phyloP scores from a whole-genome alignment of 2,888 invertebrate species.

The Mimumesa dahlbomi region DNA sequence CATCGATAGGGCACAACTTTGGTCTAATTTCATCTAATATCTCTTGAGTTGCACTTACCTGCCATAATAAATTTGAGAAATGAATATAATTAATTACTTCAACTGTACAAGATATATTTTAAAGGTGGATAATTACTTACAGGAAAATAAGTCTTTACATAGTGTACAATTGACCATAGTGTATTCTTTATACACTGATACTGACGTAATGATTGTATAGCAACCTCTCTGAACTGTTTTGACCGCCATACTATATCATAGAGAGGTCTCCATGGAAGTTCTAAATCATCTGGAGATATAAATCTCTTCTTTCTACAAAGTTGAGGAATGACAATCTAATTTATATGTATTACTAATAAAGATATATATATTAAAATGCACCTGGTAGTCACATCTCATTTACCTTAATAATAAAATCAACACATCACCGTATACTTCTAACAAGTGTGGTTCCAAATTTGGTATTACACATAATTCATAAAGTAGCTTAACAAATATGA shows the following conservation, averaged over 20 bases:
- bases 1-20: slow-evolving; percentile 87
- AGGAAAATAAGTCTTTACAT: slow-evolving; percentile 75
- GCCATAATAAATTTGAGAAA: slow-evolving; percentile 73
- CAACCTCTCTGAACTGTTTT: slow-evolving; percentile 81
- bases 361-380: no score
- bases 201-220: slow-evolving; percentile 83
- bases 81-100: slow-evolving; percentile 7
- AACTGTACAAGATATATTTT: slow-evolving; percentile 2
- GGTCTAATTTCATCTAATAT: slow-evolving; percentile 92
- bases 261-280: slow-evolving; percentile 92
- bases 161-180: slow-evolving; percentile 67
- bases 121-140: slow-evolving; percentile 78
- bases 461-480: slow-evolving; percentile 89
- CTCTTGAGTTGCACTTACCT: slow-evolving; percentile 89
- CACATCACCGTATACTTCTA: slow-evolving; percentile 87
- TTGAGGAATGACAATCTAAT: neutral
- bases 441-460: slow-evolving; percentile 88
- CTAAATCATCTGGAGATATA: slow-evolving; percentile 89
- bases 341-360: no score
- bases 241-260: slow-evolving; percentile 80
- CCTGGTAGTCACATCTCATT: slow-evolving; percentile 70
- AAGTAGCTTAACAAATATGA: slow-evolving; percentile 89
- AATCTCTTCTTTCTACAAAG: slow-evolving; percentile 87
- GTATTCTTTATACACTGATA: slow-evolving; percentile 61
- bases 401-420: slow-evolving; percentile 89